Evolutionary conservation across 2,797 vertebrate genomes (phyloP), one percentile per base, ranked within the genome.

Genomic region (Hyperoplus lanceolatus): DNA sequence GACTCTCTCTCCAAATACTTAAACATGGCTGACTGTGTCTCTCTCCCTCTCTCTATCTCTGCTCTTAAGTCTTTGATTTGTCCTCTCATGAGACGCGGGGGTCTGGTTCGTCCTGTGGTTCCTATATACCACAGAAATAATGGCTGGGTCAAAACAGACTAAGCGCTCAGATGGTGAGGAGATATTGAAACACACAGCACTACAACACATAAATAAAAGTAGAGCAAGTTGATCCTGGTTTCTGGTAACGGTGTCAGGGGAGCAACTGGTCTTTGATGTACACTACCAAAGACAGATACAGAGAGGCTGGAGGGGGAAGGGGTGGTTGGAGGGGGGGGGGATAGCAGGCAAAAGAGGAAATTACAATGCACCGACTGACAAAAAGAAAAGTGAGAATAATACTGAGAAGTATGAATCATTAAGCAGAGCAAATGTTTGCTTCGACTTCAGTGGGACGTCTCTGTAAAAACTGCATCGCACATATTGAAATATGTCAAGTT

Each of bases 181-280:
- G 73, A 92, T 85, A 89, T 89, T 91, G 90, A 90, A 92, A 92
- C 82, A 81, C 85, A 55, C 79, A 51, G 79, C 66, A 59, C 75
- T 77, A 74, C 81, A 82, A 74, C 81, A 82, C 77, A 87, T 87
- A 90, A 91, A 93, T 91, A 91, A 90, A 93, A 91, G 87, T 83
- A 77, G 80, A 90, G 81, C 87, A 89, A 91, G 85, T 86, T 91
- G 83, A 93, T 94, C 89, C 76, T 54, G 82, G 84, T 77, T 88
- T 90, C 85, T 87, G 77, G 82, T 84, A 79, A 45, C 42, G 3
- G 82, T 13, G 75, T 92, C 88, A 76, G 84, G 92, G 89, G 92
- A 94, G 84, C 75, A 70, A 58, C 84, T 29, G 70, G 73, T 89
- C 87, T 92, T 93, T 88, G 88, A 92, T 89, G 90, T 91, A 87